Base-by-base conservation (phyloP, 2,888 invertebrate genomes). In the Sericinus montela region DNA sequence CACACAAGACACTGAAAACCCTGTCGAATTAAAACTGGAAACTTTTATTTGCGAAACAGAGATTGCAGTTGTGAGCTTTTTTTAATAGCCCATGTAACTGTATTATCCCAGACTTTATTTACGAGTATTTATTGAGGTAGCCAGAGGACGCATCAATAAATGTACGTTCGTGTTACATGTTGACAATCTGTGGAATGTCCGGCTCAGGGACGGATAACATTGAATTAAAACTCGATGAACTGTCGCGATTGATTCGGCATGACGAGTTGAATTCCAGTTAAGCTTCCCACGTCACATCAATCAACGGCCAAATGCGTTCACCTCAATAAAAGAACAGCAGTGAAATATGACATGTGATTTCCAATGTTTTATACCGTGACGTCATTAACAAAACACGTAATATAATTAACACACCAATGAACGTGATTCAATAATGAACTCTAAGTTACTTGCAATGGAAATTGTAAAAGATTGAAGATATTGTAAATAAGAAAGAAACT, bases 211-310 rank as follows among this genome's bases (percentile, higher is more conserved):
- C 65, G 60, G 67, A 62, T 67, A 68, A 71, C 65, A 62, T 61
- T 60, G 67, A 72, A 75, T 76, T 75, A 73, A 80, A 77, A 67
- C 62, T 63, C 67, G 57, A 60, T 74, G 78, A 72, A 69, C 71
- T 70, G 69, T 68, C 61, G 57, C 67, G 61, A 72, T 66, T 73
- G 74, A 72, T 69, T 67, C 57, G 58, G 65, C 62, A 67, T 71
- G 67, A 72, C 70, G 72, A 65, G 68, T 69, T 70, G 67, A 68
- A 69, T 67, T 62, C 64, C 58, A 67, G 60, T 69, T 73, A 73
- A 74, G 70, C 71, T 10, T 5, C 68, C 58, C 53, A 58, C 56
- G 54, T 59, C 60, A 55, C 59, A 55, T 56, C 58, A 60, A 60
- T 60, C 59, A 52, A 49, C 45, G 23, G 43, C 39, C 43, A 47